Conservation (phyloP, 2,888 invertebrate species). For the Esperia sulphurella region DNA sequence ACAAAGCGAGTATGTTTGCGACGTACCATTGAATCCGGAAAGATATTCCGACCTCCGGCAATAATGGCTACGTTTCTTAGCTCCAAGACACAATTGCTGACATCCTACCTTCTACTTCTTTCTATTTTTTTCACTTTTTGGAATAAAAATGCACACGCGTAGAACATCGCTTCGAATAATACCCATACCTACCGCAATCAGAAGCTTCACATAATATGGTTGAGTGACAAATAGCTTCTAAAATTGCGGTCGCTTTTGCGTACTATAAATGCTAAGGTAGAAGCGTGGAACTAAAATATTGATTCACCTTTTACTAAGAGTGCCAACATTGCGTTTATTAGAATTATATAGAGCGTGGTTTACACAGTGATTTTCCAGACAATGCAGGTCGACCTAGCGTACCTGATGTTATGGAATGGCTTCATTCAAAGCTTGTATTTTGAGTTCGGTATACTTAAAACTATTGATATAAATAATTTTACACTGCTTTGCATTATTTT, state of each 20-base stretch:
- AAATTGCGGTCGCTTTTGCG: conserved; percentile 65
- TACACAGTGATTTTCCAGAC: conserved; percentile 56
- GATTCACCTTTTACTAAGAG: conserved; percentile 30
- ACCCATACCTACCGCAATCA: conserved; percentile 55
- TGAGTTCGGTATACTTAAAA: conserved; percentile 51
- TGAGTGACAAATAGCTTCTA: conserved; percentile 61
- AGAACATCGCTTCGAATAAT: conserved; percentile 70
- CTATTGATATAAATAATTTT: conserved; percentile 46
- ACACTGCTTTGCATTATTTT: conserved; percentile 77
- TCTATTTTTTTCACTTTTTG: conserved; percentile 68
- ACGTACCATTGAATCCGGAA: conserved; percentile 63
- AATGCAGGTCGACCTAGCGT: conserved; percentile 49
- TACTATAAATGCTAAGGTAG: conserved; percentile 62
- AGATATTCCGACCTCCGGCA: conserved; percentile 55
- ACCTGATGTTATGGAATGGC: conserved; percentile 72
- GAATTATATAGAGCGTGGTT: conserved; percentile 60
- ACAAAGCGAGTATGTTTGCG: conserved; percentile 59
- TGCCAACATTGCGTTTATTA: conserved; percentile 59
- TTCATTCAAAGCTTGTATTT: conserved; percentile 70
- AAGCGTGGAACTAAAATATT: conserved; percentile 37
- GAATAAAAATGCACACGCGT: conserved; percentile 74
- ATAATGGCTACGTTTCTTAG: conserved; percentile 66
- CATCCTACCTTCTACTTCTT: conserved; percentile 69
- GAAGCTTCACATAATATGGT: conserved; percentile 60
- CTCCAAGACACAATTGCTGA: conserved; percentile 72